Conservation (phyloP, 2,113 vertebrate species). For the Craseonycteris thonglongyai region DNA sequence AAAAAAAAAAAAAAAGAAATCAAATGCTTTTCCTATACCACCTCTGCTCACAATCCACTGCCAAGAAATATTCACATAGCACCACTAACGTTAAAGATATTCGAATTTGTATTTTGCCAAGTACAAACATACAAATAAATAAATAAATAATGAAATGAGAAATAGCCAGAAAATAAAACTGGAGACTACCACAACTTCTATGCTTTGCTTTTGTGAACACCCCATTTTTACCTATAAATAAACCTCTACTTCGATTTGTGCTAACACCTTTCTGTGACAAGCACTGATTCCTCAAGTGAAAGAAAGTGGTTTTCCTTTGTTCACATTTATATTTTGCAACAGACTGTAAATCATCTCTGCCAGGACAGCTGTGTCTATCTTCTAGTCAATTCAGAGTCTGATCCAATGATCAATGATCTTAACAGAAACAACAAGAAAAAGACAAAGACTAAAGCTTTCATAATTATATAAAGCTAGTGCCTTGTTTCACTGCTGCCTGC, state of each 20-base stretch:
- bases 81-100: neutral
- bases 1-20: no score
- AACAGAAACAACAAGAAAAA: constrained; percentile 24
- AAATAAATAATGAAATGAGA: neutral
- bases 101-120: neutral
- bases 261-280: constrained; percentile 1
- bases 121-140: no score
- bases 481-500: constrained; percentile 7
- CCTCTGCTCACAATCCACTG: neutral
- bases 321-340: constrained; percentile 53
- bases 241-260: neutral
- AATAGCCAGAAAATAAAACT: neutral
- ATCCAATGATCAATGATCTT: constrained; percentile 57
- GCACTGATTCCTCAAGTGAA: neutral
- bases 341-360: constrained; percentile 7
- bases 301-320: constrained; percentile 31
- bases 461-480: constrained; percentile 37
- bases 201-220: neutral
- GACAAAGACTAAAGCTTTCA: constrained; percentile 6
- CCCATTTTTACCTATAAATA: constrained; percentile 42
- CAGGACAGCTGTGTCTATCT: constrained; percentile 36
- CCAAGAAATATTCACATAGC: neutral
- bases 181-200: neutral
- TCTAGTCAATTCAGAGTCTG: constrained; percentile 3
- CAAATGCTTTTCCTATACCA: neutral